Base-by-base conservation (phyloP, 2,797 vertebrate species). In the Neosilurus mollespiculum region DNA sequence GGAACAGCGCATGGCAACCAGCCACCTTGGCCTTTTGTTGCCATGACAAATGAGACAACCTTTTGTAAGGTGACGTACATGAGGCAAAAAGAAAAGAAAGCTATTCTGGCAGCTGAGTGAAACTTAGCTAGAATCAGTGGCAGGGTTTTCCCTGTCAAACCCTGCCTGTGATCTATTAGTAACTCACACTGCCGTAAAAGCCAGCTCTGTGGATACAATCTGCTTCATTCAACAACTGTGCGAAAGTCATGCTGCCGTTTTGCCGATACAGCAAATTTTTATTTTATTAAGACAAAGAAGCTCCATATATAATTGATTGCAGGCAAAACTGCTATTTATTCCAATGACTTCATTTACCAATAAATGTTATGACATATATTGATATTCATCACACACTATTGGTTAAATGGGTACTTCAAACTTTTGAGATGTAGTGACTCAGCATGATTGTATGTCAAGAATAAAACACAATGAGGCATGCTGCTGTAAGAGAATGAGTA, bases 21-120 rank as follows among this genome's bases (percentile, higher is more conserved):
- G 37, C 59, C 77, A 84, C 75, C 77, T 79, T 83, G 72, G 72
- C 37, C 26, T 75, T 56, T 76, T 78, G 85, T 81, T 82, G 80
- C 77, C 85, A 89, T 85, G 82, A 85, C 76, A 85, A 71, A 87
- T 75, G 56, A 86, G 83, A 71, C 75, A 77, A 85, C 73, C 73
- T 81, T 85, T 83, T 84, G 72, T 85, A 70, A 51, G 61, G 81
- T 86, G 83, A 89, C 81, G 80, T 82, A 81, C 83, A 9, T 49
- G 59, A 26, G 24, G 8, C 30, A 51, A 51, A 81, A 71, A 84
- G 43, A 84, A 83, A 71, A 67, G 66, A 78, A 59, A 84, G 56
- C 82, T 83, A 78, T 84, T 82, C 81, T 85, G 76, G 79, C 79
- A 71, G 79, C 43, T 16, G 20, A 58, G 62, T 10, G 22, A 73